phyloP scores from a whole-genome alignment of 2,888 invertebrate genomes.

The Chloroclystis v-ata region DNA sequence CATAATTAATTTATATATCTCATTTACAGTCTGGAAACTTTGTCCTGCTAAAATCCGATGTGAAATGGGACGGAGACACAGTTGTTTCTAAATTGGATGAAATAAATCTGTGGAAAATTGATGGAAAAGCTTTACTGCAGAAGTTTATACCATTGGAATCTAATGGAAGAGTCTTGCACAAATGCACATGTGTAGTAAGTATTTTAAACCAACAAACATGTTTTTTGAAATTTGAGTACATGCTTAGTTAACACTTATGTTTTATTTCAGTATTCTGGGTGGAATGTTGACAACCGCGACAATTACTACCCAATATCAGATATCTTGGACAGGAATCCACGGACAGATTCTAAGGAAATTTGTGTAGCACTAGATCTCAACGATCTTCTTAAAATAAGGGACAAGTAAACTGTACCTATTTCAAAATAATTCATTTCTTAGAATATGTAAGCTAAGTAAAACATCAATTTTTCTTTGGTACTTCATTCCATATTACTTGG shows the following conservation, averaged over 20 bases:
- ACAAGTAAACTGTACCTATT: conserved; percentile 65
- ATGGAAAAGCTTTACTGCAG: conserved; percentile 81
- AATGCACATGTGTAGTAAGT: conserved; percentile 81
- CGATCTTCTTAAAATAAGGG: conserved; percentile 75
- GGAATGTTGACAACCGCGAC: conserved; percentile 79
- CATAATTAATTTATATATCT: neutral
- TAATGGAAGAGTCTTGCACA: conserved; percentile 76
- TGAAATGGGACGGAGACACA: conserved; percentile 78
- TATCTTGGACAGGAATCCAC: conserved; percentile 73
- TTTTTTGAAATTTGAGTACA: neutral
- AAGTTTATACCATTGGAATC: conserved; percentile 82
- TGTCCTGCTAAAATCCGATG: conserved; percentile 81
- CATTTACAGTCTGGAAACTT: conserved; percentile 80
- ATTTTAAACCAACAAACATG: neutral
- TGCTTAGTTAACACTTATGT: conserved; percentile 2
- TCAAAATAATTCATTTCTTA: conserved; percentile 60
- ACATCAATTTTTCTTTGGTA: conserved; percentile 59
- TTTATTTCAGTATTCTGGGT: conserved; percentile 77
- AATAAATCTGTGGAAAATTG: conserved; percentile 83
- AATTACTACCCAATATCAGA: conserved; percentile 79
- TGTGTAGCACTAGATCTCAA: conserved; percentile 76
- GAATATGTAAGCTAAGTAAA: conserved; percentile 58
- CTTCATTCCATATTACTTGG: conserved; percentile 73
- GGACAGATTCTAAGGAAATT: conserved; percentile 74
- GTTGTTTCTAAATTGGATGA: conserved; percentile 74